phyloP scores from a whole-genome alignment of 2,888 invertebrate genomes.

The Drosophila greeni region DNA sequence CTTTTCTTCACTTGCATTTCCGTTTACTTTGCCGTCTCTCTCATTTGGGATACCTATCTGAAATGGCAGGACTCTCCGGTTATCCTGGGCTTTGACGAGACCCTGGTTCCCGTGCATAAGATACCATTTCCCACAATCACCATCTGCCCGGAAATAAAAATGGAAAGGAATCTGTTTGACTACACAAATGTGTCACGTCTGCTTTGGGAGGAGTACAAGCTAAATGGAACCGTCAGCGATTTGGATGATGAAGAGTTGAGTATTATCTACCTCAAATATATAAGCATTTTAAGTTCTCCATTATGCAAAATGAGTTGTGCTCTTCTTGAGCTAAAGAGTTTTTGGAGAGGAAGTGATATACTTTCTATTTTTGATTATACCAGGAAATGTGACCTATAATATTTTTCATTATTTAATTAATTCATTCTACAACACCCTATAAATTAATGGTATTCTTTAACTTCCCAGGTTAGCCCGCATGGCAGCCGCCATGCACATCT shows the following conservation, averaged over 20 bases:
- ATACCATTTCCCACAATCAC: slow-evolving; percentile 77
- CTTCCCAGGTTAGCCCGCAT: slow-evolving; percentile 62
- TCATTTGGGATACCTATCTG: slow-evolving; percentile 73
- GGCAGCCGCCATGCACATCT: slow-evolving; percentile 76
- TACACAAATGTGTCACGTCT: slow-evolving; percentile 64
- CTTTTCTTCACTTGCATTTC: slow-evolving; percentile 71
- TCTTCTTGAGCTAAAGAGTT: no score
- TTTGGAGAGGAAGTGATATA: no score
- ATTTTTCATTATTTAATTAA: background rate
- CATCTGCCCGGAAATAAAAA: slow-evolving; percentile 78
- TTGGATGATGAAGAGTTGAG: slow-evolving; percentile 59
- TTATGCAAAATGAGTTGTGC: background rate
- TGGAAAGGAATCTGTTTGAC: slow-evolving; percentile 72
- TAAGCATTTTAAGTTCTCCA: background rate
- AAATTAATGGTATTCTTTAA: background rate
- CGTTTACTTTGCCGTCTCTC: slow-evolving; percentile 70
- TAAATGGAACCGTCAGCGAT: slow-evolving; percentile 40
- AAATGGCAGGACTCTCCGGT: slow-evolving; percentile 77
- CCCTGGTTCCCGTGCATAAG: slow-evolving; percentile 74
- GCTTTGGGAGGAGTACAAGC: slow-evolving; percentile 58
- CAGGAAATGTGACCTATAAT: background rate
- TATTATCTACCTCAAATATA: slow-evolving; percentile 16
- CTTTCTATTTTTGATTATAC: background rate
- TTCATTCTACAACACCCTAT: background rate
- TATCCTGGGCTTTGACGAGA: slow-evolving; percentile 76